Evolutionary conservation across 92 coral and sea anemone species (phyloP).

Genomic region (Zoanthus sansibaricus): DNA sequence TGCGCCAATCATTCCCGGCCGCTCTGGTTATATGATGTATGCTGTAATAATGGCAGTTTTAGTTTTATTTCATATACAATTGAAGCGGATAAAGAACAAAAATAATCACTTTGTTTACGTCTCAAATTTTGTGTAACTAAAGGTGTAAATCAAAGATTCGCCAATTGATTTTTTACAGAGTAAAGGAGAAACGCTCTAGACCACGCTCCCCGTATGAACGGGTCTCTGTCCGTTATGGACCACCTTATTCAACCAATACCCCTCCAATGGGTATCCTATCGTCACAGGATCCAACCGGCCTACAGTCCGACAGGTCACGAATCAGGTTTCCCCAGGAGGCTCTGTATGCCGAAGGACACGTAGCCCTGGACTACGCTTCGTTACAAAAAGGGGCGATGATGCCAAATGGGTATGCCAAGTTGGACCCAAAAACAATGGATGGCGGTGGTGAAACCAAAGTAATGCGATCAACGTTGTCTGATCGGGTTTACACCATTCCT

Average conservation of each 20-base stretch:
- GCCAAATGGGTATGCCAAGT: conserved; percentile 18
- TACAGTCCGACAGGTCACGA: neutral
- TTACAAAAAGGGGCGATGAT: neutral
- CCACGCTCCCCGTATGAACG: conserved; percentile 33
- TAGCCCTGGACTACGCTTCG: conserved; percentile 23
- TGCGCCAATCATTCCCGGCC: no score
- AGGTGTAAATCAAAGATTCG: no score
- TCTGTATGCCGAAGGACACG: conserved; percentile 36
- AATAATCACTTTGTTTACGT: no score
- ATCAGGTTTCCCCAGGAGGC: conserved; percentile 12
- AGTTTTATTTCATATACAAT: no score
- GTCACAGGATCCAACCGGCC: neutral
- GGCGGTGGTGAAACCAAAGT: neutral
- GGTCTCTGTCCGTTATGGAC: conserved; percentile 36
- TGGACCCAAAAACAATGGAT: conserved; percentile 31
- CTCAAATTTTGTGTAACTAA: no score
- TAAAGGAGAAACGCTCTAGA: conserved; percentile 20
- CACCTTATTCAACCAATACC: conserved; percentile 1
- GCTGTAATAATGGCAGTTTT: no score
- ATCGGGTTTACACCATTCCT: conserved; percentile 35
- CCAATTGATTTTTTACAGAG: neutral
- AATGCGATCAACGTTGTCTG: neutral
- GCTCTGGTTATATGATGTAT: no score
- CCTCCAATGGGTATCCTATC: conserved; percentile 5
- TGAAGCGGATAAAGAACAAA: no score